Base-by-base conservation (phyloP, 2,113 vertebrate genomes). In the Rhinichthys klamathensis region DNA sequence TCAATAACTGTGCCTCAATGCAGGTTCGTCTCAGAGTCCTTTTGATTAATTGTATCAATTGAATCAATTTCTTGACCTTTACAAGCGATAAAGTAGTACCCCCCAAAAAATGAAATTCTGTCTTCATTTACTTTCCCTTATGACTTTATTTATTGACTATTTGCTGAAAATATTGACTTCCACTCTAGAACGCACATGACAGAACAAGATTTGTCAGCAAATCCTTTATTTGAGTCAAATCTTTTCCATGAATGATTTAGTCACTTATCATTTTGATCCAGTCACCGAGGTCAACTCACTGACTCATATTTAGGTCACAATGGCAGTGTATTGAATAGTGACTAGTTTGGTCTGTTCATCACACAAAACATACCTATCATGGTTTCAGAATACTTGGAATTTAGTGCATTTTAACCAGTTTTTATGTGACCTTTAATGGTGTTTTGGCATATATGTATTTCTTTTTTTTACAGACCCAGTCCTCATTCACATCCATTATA, bases 1-100 rank as follows among this genome's bases (percentile, higher is more conserved):
- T 23, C 2, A 70, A 70, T 70, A 63, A 58, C 21, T 63, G 54
- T 35, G 51, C 44, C 6, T 41, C 15, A 56, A 67, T 46, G 25
- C 30, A 61, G 65, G 61, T 44, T 85, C 82, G 58, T 25, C 72
- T 85, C 70, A 85, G 78, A 85, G 87, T 82, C n/a, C 32, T 56
- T 25, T 58, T 32, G 80, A 85, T 75, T 21, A 83, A 85, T 74
- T 84, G 54, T 56, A 81, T 82, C 65, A 83, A 83, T 74, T 74
- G 30, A 83, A 85, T 58, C 38, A n/a, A 63, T 85, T 73, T 83
- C 67, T 85, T 75, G 56, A 79, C 80, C 54, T 79, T 83, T 85
- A 80, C 56, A 23, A 70, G 9, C 8, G 8, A 41, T 41, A 41
- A 32, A 10, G 1, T 41, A 70, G 32, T 38, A 38, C 32, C 18